Percentiles rank a stretch among this genome's conserved stretches.
Evolutionary conservation across 1,140 invertebrate species (phyloP).

Genomic region (Cydia pomonella): DNA sequence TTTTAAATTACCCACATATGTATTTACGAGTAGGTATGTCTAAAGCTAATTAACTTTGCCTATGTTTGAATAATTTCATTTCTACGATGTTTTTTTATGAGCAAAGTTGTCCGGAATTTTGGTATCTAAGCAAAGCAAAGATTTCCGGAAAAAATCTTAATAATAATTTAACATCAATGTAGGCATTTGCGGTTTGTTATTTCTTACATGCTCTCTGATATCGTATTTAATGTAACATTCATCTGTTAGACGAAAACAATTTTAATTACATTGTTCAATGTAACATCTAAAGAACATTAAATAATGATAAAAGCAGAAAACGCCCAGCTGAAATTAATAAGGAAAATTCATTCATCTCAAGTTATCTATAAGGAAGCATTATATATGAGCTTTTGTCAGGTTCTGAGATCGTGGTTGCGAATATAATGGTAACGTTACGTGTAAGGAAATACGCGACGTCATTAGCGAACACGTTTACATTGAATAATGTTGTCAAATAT

Average conservation of each 20-base stretch:
- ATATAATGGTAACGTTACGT: neutral
- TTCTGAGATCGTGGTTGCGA: neutral
- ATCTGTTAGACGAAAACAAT: neutral
- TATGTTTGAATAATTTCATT: too few species aligned
- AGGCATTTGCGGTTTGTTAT: neutral
- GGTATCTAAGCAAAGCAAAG: neutral
- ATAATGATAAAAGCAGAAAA: neutral
- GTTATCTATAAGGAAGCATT: neutral
- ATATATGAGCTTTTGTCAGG: neutral
- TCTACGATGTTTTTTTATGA: too few species aligned
- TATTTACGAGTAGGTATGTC: too few species aligned
- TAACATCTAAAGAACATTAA: neutral
- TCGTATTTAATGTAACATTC: neutral
- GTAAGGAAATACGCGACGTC: neutral
- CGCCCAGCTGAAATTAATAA: neutral
- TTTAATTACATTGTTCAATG: neutral
- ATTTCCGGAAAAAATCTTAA: neutral
- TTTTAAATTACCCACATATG: too few species aligned
- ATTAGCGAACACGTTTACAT: slow-evolving; percentile 10
- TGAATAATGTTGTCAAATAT: slow-evolving; percentile 7
- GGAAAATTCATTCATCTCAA: neutral
- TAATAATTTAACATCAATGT: neutral
- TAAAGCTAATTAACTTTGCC: too few species aligned
- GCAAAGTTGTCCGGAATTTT: too few species aligned
- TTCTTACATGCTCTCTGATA: slow-evolving; percentile 1